Evolutionary conservation across 2,888 invertebrate genomes (phyloP).

Genomic region (Noctua comes): DNA sequence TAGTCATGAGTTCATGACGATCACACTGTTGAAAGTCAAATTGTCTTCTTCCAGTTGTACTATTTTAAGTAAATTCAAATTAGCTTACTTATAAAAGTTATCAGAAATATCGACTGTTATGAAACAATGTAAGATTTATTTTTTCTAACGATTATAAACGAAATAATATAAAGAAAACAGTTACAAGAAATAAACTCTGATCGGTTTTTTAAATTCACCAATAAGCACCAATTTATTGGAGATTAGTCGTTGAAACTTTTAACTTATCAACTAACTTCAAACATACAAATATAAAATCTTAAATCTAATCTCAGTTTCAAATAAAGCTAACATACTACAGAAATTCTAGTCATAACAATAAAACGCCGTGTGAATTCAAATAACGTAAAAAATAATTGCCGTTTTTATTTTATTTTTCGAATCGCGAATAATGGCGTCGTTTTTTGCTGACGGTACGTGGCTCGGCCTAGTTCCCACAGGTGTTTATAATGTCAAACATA

Average conservation of each 20-base stretch:
- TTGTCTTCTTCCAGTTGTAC: not conserved
- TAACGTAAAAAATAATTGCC: slow-evolving; percentile 35
- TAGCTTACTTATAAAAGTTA: not conserved
- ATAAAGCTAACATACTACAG: slow-evolving; percentile 13
- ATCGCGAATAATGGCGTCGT: slow-evolving; percentile 30
- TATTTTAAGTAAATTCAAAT: not conserved
- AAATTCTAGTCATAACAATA: slow-evolving; percentile 37
- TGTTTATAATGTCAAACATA: slow-evolving; percentile 73
- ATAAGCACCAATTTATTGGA: slow-evolving; percentile 3
- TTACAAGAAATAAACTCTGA: not conserved
- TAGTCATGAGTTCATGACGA: not conserved
- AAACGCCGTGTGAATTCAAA: slow-evolving; percentile 49
- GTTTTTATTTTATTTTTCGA: slow-evolving; percentile 48
- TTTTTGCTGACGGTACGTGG: slow-evolving; percentile 71
- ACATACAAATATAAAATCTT: not conserved
- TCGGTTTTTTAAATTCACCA: slow-evolving; percentile 1
- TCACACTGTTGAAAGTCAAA: too few relatives aligned
- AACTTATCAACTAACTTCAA: slow-evolving; percentile 13
- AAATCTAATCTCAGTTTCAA: slow-evolving; percentile 10
- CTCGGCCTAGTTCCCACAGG: slow-evolving; percentile 79
- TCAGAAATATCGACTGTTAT: too few relatives aligned
- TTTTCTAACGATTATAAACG: not conserved
- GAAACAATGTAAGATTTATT: too few relatives aligned
- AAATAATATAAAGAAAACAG: not conserved
- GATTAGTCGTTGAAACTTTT: slow-evolving; percentile 24